Conservation (phyloP, 2,797 vertebrate species). For the Petrocephalus schoutedeni region DNA sequence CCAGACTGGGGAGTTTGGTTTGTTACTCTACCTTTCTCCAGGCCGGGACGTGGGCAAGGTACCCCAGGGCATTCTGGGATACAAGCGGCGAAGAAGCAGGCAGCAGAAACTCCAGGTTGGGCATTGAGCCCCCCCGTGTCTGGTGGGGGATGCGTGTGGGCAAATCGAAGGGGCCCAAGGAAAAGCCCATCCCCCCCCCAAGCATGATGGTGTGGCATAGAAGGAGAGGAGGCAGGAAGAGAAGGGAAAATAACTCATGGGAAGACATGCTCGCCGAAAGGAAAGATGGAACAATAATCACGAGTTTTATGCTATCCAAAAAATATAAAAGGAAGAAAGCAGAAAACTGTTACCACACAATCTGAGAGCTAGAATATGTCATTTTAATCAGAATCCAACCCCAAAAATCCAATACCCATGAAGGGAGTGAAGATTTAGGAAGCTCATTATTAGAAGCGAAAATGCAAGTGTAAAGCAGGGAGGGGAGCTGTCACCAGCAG, state of each 20-base stretch:
- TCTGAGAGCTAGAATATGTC: neutral
- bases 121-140: slow-evolving; percentile 63
- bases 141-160: neutral
- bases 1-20: neutral
- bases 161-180: neutral
- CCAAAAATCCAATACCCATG: neutral
- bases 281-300: neutral
- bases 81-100: slow-evolving; percentile 58
- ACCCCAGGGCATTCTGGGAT: slow-evolving; percentile 67
- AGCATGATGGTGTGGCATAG: neutral
- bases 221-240: neutral
- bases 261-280: neutral
- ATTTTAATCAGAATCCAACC: neutral
- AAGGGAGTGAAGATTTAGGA: slow-evolving; percentile 40
- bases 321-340: neutral
- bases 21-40: slow-evolving; percentile 92
- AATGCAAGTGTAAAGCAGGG: neutral
- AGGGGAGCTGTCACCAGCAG: neutral
- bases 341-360: neutral
- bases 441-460: slow-evolving; percentile 22
- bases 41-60: slow-evolving; percentile 69
- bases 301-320: neutral
- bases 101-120: slow-evolving; percentile 75
- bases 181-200: neutral
- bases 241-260: neutral